These are phyloP conservation scores for Drosophila funebris DNA, from an alignment of 1,140 invertebrate genomes.

Conservation along the genomic window DNA sequence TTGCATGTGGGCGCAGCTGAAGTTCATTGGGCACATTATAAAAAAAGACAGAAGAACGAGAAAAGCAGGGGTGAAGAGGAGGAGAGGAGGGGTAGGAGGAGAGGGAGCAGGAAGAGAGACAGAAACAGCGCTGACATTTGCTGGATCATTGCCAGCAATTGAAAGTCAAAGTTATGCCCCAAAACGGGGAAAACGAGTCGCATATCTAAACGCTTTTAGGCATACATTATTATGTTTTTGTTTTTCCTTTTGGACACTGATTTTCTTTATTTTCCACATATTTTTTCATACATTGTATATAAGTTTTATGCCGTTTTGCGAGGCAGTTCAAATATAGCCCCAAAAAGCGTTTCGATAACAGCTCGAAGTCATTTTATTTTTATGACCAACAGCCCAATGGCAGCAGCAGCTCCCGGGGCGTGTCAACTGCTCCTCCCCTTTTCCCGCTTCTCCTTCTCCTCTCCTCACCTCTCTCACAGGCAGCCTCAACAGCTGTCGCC, in stretches of 20 bases:
- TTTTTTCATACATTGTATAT: conserved; percentile 18
- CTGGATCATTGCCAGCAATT: conserved; percentile 36
- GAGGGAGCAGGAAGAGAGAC: not conserved
- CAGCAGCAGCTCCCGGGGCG: conserved; percentile 39
- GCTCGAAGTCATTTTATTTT: conserved; percentile 73
- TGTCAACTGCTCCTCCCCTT: conserved; percentile 4
- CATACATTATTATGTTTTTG: not conserved
- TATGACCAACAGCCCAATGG: conserved; percentile 45
- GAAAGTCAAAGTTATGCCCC: conserved; percentile 59
- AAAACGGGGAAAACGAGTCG: not conserved
- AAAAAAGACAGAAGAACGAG: not conserved
- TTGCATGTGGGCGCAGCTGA: conserved; percentile 49
- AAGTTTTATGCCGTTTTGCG: conserved; percentile 53
- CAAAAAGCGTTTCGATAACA: conserved; percentile 64
- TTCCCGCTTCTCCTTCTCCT: not conserved
- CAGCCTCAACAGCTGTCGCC: conserved; percentile 67
- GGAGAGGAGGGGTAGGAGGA: not conserved
- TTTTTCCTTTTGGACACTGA: conserved; percentile 47
- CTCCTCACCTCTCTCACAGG: not conserved
- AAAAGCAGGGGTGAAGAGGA: not conserved
- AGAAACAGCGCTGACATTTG: conserved; percentile 1
- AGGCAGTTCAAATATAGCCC: conserved; percentile 21
- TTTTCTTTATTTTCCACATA: conserved; percentile 40
- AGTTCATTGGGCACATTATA: conserved; percentile 30
- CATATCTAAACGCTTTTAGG: conserved; percentile 17